These are phyloP conservation scores for Drosophila stalkeri DNA, from an alignment of 2,888 invertebrate species.

Conservation along the genomic window DNA sequence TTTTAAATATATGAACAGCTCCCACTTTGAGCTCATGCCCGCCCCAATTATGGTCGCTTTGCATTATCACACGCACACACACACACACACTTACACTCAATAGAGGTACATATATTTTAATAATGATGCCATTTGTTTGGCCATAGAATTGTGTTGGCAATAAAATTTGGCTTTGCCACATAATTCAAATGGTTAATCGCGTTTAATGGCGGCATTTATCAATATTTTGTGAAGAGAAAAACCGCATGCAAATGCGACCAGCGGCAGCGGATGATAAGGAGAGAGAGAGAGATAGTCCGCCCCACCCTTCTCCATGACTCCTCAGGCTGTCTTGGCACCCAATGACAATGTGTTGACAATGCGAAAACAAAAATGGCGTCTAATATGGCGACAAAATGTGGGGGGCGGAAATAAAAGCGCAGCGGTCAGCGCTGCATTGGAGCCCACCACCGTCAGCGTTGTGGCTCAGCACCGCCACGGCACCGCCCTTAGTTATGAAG, in stretches of 20 bases:
- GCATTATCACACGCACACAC: conserved; percentile 53
- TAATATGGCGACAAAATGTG: conserved; percentile 63
- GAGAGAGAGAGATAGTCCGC: background rate
- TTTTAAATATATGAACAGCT: conserved; percentile 51
- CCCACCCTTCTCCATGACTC: background rate
- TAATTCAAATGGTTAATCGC: conserved; percentile 84
- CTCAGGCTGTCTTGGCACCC: conserved; percentile 24
- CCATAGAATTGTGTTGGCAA: conserved; percentile 77
- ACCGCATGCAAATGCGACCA: conserved; percentile 51
- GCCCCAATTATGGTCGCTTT: conserved; percentile 61
- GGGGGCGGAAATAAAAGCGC: conserved; percentile 77
- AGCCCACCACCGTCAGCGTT: background rate
- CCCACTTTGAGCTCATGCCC: conserved; percentile 24
- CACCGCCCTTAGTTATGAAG: conserved; percentile 66
- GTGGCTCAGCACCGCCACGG: background rate
- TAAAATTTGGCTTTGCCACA: conserved; percentile 81
- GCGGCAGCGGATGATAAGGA: background rate
- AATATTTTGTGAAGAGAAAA: conserved; percentile 61
- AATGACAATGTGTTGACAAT: conserved; percentile 73
- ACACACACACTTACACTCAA: conserved; percentile 19
- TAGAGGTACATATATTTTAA: conserved; percentile 68
- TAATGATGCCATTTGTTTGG: conserved; percentile 81
- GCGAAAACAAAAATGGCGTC: conserved; percentile 77
- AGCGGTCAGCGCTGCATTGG: conserved; percentile 71
- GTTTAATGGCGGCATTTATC: conserved; percentile 82